phyloP scores from a whole-genome alignment of 2,113 vertebrate species.

The Etia nguti region DNA sequence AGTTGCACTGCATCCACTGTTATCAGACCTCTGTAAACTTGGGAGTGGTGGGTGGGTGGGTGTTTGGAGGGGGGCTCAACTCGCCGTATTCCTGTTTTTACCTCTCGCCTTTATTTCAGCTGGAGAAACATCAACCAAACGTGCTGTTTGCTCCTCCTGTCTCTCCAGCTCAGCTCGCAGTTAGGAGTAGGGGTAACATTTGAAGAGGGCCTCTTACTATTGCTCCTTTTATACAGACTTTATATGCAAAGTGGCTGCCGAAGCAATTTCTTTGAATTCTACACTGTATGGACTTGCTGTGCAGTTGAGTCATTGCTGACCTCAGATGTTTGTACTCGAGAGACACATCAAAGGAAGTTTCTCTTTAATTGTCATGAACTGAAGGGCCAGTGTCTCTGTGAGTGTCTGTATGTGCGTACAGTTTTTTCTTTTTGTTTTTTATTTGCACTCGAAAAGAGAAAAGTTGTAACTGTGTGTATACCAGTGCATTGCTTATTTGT shows the following conservation, averaged over 20 bases:
- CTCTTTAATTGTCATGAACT: slow-evolving; percentile 12
- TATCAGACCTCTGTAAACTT: slow-evolving; percentile 25
- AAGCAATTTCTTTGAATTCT: slow-evolving; percentile 27
- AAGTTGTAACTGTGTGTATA: slow-evolving; percentile 21
- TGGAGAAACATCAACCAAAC: slow-evolving; percentile 37
- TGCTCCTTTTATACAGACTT: slow-evolving; percentile 54
- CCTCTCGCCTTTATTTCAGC: slow-evolving; percentile 43
- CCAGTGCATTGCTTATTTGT: slow-evolving; percentile 49
- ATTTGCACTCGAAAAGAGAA: slow-evolving; percentile 34
- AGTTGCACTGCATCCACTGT: slow-evolving; percentile 31
- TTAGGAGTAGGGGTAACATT: slow-evolving; percentile 5
- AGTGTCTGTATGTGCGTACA: slow-evolving; percentile 16
- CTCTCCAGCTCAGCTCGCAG: slow-evolving; percentile 27
- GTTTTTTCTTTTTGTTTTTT: not conserved
- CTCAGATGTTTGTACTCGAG: slow-evolving; percentile 38
- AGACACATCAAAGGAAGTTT: slow-evolving; percentile 18
- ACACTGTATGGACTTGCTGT: slow-evolving; percentile 12
- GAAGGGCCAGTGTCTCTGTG: slow-evolving; percentile 40
- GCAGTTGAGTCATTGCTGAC: slow-evolving; percentile 26
- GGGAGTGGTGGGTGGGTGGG: not conserved
- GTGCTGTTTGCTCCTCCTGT: slow-evolving; percentile 5
- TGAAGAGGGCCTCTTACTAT: slow-evolving; percentile 29
- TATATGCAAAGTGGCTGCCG: slow-evolving; percentile 62
- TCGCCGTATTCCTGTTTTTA: slow-evolving; percentile 41
- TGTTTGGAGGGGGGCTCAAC: not conserved